Base-by-base conservation (phyloP, 1,140 invertebrate species). In the Dufourea novaeangliae region DNA sequence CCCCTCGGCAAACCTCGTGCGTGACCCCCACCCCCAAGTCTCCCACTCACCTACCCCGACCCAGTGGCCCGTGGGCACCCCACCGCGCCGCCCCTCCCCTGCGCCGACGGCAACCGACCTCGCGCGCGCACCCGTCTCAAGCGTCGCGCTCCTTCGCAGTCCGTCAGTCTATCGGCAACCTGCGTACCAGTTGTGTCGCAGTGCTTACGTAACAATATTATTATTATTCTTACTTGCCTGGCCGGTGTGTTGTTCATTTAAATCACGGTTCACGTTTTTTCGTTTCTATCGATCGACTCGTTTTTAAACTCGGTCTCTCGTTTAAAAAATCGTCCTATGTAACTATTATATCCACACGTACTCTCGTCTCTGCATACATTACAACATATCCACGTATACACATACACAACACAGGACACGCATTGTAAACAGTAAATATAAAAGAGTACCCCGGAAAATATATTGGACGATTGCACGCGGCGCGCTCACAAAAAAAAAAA, bases 151-250 rank as follows among this genome's bases (percentile, higher is more conserved):
- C 59, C 64, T 83, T 85, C 83, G 83, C 70, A 73, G 70, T 80
- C 75, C 75, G 87, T 91, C 91, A 92, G 92, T 92, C 88, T 91
- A 91, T 92, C 91, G 90, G 91, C 90, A 92, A 91, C 92, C 90
- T 92, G 92, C 91, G 90, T 86, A 91, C 89, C 85, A 89, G 84
- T 86, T 87, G 90, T 89, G 89, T 92, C 91, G 91, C 90, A 90
- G 89, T 87, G 86, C 88, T 90, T 89, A 88, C 86, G 86, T 90
- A 90, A 90, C 80, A 88, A 77, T 78, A 80, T 83, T 79, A 85
- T 91, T 91, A 91, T 92, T 90, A 88, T 88, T 86, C 63, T 87
- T 89, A 85, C 85, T 90, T 79, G 74, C 75, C 81, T 88, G 71
- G 25, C 46, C 74, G 61, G 70, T 81, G 83, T 79, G 68, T 64